A percentile compares a stretch with the other conserved stretches of the same genome.
Conservation (phyloP, 2,888 invertebrate species). For the Diarsia mendica region DNA sequence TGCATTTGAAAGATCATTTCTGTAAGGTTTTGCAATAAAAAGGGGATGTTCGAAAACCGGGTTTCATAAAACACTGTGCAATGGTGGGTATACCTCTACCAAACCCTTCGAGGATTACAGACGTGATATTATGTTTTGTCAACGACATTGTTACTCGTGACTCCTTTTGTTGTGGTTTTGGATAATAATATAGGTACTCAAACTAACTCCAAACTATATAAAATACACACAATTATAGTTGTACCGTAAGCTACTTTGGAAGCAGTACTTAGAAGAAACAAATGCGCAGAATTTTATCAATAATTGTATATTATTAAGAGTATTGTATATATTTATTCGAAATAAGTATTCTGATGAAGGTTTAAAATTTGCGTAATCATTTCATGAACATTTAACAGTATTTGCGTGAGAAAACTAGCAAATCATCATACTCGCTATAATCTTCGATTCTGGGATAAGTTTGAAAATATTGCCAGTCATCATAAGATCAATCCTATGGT, state of each 20-base stretch:
- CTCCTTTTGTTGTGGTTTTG: not conserved
- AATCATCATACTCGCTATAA: not conserved
- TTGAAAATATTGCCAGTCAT: conserved; percentile 10
- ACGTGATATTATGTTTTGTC: no score
- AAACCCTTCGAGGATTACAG: no score
- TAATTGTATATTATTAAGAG: not conserved
- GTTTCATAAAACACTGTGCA: no score
- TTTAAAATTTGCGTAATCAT: not conserved
- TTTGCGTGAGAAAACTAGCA: not conserved
- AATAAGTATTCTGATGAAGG: not conserved
- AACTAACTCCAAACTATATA: not conserved
- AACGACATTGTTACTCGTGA: not conserved
- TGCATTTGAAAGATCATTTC: no score
- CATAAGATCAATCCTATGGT: not conserved
- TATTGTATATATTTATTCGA: not conserved
- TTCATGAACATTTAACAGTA: conserved; percentile 1
- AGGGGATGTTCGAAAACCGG: no score
- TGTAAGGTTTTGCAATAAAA: no score
- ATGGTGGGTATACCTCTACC: no score
- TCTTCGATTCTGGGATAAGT: not conserved
- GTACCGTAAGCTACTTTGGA: not conserved
- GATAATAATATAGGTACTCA: not conserved
- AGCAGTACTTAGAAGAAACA: not conserved
- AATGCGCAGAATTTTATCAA: not conserved
- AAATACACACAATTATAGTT: not conserved